These are phyloP conservation scores for Cephalotes varians DNA, from an alignment of 2,888 invertebrate species.

Conservation along the genomic window DNA sequence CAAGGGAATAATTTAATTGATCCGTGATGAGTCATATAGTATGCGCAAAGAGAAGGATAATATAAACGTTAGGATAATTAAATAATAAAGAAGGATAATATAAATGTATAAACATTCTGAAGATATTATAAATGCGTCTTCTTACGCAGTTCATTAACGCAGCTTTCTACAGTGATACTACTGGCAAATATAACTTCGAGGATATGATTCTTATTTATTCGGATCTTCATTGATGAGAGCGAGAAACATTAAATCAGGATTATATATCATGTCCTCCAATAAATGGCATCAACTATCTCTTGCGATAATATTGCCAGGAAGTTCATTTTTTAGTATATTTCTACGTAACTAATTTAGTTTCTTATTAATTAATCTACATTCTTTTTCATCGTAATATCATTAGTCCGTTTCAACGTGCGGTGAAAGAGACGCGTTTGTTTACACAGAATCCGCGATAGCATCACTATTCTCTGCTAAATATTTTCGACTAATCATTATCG, in stretches of 20 bases:
- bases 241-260: not conserved
- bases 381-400: not conserved
- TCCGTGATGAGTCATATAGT: not conserved
- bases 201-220: not conserved
- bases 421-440: slow-evolving; percentile 10
- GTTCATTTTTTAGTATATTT: not conserved
- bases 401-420: not conserved
- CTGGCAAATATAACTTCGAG: not conserved
- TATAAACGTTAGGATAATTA: too few relatives aligned
- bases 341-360: not conserved
- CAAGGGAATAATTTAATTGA: slow-evolving; percentile 37
- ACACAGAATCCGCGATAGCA: not conserved
- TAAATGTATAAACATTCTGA: slow-evolving; percentile 4
- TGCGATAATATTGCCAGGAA: not conserved
- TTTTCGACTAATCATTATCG: slow-evolving; percentile 27
- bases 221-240: not conserved
- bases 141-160: not conserved
- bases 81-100: too few relatives aligned
- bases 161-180: not conserved
- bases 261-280: not conserved
- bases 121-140: not conserved
- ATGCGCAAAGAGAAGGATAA: not conserved
- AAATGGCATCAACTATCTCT: not conserved
- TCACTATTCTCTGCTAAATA: slow-evolving; percentile 10
- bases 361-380: not conserved